These are phyloP conservation scores for Eupithecia insigniata DNA, from an alignment of 2,888 invertebrate genomes.

Conservation along the genomic window DNA sequence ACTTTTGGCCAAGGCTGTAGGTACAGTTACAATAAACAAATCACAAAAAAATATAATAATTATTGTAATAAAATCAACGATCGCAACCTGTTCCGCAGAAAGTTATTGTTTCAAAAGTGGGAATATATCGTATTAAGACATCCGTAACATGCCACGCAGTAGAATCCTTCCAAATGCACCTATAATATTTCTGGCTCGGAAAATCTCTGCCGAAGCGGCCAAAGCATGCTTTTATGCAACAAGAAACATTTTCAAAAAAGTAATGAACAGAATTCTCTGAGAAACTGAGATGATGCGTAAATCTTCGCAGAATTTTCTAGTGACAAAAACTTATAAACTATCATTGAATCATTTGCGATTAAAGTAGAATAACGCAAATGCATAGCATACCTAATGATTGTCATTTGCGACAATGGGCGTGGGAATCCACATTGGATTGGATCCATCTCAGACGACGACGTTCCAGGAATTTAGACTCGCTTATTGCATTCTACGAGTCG, in stretches of 20 bases:
- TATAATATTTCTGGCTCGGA: not conserved
- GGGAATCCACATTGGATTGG: constrained; percentile 33
- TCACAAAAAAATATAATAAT: not conserved
- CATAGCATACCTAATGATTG: constrained; percentile 40
- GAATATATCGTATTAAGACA: not conserved
- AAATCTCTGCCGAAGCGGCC: not conserved
- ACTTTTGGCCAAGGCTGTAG: no score
- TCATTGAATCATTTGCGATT: constrained; percentile 31
- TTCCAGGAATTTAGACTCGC: constrained; percentile 40
- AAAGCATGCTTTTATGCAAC: not conserved
- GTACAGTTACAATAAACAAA: not conserved
- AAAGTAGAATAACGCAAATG: constrained; percentile 36
- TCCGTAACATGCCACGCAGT: not conserved
- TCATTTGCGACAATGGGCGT: constrained; percentile 42
- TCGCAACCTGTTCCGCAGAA: not conserved
- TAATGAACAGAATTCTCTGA: not conserved
- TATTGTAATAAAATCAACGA: not conserved
- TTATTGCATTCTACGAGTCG: constrained; percentile 32
- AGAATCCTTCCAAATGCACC: not conserved
- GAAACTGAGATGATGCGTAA: constrained; percentile 5
- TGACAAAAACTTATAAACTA: constrained; percentile 21
- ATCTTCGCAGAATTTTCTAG: constrained; percentile 14
- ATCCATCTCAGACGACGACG: constrained; percentile 23
- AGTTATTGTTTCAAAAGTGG: not conserved
- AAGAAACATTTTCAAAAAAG: not conserved